Percentiles rank a stretch among this genome's conserved stretches.
phyloP scores from a whole-genome alignment of 2,113 vertebrate species.

The Plectropomus leopardus region DNA sequence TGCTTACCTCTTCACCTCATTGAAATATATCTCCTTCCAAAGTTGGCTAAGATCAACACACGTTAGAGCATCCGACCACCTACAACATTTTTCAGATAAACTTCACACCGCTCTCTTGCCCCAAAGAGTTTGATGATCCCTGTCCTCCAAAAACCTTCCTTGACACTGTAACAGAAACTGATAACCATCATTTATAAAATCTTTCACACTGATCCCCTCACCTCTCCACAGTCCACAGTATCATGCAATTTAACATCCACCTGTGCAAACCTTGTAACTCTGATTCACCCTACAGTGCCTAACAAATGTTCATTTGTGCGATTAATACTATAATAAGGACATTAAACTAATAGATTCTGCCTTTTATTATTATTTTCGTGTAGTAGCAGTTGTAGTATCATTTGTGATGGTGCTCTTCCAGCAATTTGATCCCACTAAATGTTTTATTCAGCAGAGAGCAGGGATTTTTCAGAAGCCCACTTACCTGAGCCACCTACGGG shows the following conservation, averaged over 20 bases:
- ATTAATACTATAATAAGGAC: neutral
- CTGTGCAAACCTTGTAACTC: neutral
- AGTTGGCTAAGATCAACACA: neutral
- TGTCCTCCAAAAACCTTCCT: neutral
- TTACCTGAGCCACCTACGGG: constrained; percentile 26
- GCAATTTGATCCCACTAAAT: constrained; percentile 24
- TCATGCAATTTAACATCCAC: neutral
- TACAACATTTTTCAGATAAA: neutral
- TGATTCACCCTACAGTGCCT: neutral
- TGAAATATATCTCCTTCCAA: neutral
- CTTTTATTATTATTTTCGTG: neutral
- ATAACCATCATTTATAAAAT: constrained; percentile 1
- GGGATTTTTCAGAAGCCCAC: constrained; percentile 12
- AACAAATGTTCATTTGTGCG: neutral
- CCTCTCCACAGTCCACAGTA: neutral
- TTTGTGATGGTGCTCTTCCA: neutral
- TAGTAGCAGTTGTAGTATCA: neutral
- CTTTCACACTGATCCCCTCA: neutral
- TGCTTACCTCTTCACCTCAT: constrained; percentile 1
- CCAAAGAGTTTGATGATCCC: neutral
- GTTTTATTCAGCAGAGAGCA: constrained; percentile 16
- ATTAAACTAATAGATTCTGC: neutral
- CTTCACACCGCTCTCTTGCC: neutral
- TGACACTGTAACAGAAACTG: neutral
- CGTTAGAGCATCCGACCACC: neutral